Percentiles rank a stretch among this genome's conserved stretches.
Conservation (phyloP, 2,113 vertebrate genomes). For the Aphyosemion australe region DNA sequence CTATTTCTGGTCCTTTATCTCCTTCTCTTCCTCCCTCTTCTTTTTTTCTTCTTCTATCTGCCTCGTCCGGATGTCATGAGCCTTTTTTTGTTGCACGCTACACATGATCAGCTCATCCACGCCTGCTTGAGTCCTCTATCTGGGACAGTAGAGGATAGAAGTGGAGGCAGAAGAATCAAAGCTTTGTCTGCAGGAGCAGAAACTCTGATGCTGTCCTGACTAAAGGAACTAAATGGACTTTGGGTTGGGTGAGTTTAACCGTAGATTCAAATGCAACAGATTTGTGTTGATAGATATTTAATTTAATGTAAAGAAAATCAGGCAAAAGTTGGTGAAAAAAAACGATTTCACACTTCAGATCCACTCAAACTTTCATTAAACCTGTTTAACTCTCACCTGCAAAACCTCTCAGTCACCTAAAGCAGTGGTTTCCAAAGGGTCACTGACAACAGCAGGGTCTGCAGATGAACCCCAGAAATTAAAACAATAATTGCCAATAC, state of each 20-base stretch:
- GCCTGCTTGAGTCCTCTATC: slow-evolving; percentile 36
- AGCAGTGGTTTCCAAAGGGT: too few relatives aligned
- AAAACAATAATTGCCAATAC: too few relatives aligned
- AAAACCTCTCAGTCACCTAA: too few relatives aligned
- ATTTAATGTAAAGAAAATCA: too few relatives aligned
- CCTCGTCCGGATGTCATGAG: slow-evolving; percentile 42
- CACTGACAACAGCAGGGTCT: too few relatives aligned
- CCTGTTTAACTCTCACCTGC: too few relatives aligned
- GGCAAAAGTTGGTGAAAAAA: too few relatives aligned
- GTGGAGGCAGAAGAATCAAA: slow-evolving; percentile 24
- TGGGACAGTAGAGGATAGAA: slow-evolving; percentile 28
- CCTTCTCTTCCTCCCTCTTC: slow-evolving; percentile 15
- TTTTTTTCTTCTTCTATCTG: slow-evolving; percentile 15
- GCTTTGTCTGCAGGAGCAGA: slow-evolving; percentile 5
- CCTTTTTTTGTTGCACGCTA: slow-evolving; percentile 27
- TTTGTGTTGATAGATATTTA: too few relatives aligned
- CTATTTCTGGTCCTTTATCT: slow-evolving; percentile 36
- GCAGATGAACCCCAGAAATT: too few relatives aligned
- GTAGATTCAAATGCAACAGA: too few relatives aligned
- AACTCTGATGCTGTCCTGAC: slow-evolving; percentile 16
- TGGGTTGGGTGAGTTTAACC: slow-evolving; percentile 55
- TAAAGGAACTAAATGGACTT: slow-evolving; percentile 28
- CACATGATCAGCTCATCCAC: slow-evolving; percentile 51
- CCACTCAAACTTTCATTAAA: too few relatives aligned
- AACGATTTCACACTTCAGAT: too few relatives aligned